These are phyloP conservation scores for Eristalis pertinax DNA, from an alignment of 2,888 invertebrate species.

Conservation along the genomic window DNA sequence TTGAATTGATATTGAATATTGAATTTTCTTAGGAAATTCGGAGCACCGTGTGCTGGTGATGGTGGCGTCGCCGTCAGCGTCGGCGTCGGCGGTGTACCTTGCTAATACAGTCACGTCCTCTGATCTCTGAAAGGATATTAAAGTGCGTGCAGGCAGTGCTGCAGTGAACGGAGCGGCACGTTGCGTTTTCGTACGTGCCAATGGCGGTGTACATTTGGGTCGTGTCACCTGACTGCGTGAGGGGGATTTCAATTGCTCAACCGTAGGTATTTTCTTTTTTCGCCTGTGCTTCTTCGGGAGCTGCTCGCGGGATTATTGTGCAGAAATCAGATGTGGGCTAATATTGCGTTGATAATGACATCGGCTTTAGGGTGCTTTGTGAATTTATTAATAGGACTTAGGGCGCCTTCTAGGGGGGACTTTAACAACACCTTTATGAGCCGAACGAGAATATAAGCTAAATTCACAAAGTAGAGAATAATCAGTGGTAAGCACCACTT, in stretches of 20 bases:
- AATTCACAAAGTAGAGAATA: no score
- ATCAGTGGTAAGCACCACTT: no score
- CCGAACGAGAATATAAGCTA: not conserved
- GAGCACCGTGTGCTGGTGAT: conserved; percentile 4
- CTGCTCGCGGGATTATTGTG: conserved; percentile 15
- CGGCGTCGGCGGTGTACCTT: conserved; percentile 4
- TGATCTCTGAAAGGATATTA: conserved; percentile 56
- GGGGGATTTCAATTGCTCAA: conserved; percentile 31
- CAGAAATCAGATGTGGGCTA: conserved; percentile 18
- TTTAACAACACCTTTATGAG: not conserved
- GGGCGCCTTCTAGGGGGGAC: not conserved
- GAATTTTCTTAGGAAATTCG: conserved; percentile 39
- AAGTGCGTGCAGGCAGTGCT: conserved; percentile 65
- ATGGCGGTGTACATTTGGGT: conserved; percentile 37
- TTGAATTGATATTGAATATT: conserved; percentile 62
- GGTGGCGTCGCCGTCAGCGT: not conserved
- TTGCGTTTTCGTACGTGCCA: conserved; percentile 63
- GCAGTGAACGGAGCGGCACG: conserved; percentile 43
- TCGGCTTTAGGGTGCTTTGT: not conserved
- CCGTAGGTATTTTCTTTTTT: conserved; percentile 5
- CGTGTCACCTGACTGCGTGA: conserved; percentile 56
- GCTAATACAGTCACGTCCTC: conserved; percentile 59
- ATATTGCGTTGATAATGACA: conserved; percentile 26
- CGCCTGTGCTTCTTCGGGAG: not conserved
- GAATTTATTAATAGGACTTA: conserved; percentile 22